Evolutionary conservation across 2,797 vertebrate genomes (phyloP).

Genomic region (Anguilla anguilla): DNA sequence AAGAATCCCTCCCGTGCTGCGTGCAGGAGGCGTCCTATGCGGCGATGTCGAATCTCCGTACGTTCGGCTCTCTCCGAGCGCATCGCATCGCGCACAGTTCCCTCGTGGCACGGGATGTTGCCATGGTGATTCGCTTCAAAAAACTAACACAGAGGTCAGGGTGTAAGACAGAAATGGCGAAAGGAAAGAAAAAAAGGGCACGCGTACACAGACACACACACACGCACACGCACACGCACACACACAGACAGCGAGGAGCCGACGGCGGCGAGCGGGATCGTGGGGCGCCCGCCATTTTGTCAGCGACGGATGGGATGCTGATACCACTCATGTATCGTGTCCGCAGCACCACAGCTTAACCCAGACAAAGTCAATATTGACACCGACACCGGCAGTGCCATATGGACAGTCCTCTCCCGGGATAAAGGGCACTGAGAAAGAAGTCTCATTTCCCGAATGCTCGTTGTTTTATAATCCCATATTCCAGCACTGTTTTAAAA

Average conservation of each 20-base stretch:
- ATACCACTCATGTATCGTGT: neutral
- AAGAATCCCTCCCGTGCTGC: neutral
- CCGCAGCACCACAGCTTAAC: neutral
- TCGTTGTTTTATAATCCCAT: neutral
- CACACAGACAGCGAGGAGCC: neutral
- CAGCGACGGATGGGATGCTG: neutral
- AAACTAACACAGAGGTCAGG: constrained; percentile 24
- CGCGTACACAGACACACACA: too few relatives aligned
- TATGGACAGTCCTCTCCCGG: neutral
- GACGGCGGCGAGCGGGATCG: neutral
- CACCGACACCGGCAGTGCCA: too few relatives aligned
- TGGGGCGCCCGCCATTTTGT: neutral
- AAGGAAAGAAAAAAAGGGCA: neutral
- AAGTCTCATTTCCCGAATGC: neutral
- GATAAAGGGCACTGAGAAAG: neutral
- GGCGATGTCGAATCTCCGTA: neutral
- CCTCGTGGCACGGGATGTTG: neutral
- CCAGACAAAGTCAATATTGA: neutral
- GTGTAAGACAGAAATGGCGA: neutral
- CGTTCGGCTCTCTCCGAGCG: neutral
- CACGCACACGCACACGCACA: too few relatives aligned
- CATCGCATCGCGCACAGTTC: neutral
- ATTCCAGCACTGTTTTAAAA: neutral
- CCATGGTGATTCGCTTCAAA: constrained; percentile 16
- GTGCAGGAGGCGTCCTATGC: too few relatives aligned